phyloP scores from a whole-genome alignment of 2,888 invertebrate species.

The Rhabditoides inermis region DNA sequence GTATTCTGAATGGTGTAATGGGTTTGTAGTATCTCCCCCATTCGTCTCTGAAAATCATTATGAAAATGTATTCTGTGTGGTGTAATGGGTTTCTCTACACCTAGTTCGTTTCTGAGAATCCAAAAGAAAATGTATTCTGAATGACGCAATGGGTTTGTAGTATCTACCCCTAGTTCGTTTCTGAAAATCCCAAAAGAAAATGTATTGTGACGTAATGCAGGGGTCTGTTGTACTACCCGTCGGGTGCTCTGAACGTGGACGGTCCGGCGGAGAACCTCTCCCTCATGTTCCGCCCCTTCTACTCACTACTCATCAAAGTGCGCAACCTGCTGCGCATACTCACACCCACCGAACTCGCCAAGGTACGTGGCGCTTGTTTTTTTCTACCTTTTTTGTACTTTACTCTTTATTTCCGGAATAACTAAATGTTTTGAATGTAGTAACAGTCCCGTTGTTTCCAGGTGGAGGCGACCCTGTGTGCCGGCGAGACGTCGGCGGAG shows the following conservation, averaged over 20 bases:
- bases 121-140: too few relatives aligned
- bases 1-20: too few relatives aligned
- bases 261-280: slow-evolving; percentile 72
- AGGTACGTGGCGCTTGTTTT: slow-evolving; percentile 4
- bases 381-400: background rate
- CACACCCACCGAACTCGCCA: slow-evolving; percentile 20
- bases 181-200: background rate
- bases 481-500: slow-evolving; percentile 22
- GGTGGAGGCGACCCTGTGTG: slow-evolving; percentile 25
- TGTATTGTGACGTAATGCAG: slow-evolving; percentile 56
- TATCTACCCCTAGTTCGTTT: too few relatives aligned
- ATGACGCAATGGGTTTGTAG: too few relatives aligned
- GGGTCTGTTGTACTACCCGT: slow-evolving; percentile 80
- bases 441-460: slow-evolving; percentile 1
- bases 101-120: too few relatives aligned
- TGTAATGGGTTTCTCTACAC: too few relatives aligned
- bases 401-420: background rate
- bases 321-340: slow-evolving; percentile 33
- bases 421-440: background rate
- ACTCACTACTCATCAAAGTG: slow-evolving; percentile 45
- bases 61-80: too few relatives aligned
- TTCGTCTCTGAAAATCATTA: too few relatives aligned
- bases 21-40: too few relatives aligned
- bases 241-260: slow-evolving; percentile 89
- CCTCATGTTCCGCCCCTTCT: slow-evolving; percentile 83